Conservation (phyloP, 2,113 vertebrate genomes). For the Istiophorus platypterus region DNA sequence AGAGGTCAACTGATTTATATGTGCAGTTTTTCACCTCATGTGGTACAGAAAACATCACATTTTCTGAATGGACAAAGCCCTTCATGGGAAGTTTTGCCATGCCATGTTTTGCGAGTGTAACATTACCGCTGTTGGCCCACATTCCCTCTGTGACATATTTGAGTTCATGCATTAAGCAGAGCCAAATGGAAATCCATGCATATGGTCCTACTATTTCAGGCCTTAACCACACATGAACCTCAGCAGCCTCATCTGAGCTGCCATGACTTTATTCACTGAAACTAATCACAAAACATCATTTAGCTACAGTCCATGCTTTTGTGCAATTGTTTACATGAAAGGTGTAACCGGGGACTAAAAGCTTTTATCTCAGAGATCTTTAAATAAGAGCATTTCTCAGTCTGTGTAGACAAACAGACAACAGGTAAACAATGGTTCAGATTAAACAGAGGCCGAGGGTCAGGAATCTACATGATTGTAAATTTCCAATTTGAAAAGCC, state of each 20-base stretch:
- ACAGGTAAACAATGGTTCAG: constrained; percentile 48
- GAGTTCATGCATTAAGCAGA: constrained; percentile 62
- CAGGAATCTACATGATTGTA: constrained; percentile 22
- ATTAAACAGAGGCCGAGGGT: constrained; percentile 46
- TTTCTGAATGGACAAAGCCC: constrained; percentile 51
- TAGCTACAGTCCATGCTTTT: neutral
- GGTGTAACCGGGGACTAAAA: constrained; percentile 29
- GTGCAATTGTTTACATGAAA: constrained; percentile 13
- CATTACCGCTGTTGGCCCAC: constrained; percentile 41
- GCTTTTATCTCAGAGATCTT: constrained; percentile 13
- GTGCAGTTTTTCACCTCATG: constrained; percentile 9
- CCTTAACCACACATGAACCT: constrained; percentile 10
- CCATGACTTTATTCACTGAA: constrained; percentile 6
- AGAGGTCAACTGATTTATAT: constrained; percentile 42
- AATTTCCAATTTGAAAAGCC: constrained; percentile 48
- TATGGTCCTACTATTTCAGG: constrained; percentile 28
- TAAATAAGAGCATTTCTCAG: constrained; percentile 21
- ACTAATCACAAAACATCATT: constrained; percentile 22
- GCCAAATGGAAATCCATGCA: constrained; percentile 64
- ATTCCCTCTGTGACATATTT: constrained; percentile 47
- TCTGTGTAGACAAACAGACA: constrained; percentile 43
- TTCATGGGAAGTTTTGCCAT: constrained; percentile 8
- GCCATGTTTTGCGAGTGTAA: constrained; percentile 39
- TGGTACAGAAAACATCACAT: constrained; percentile 37
- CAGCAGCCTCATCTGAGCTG: constrained; percentile 33